A percentile compares a stretch with the other conserved stretches of the same genome.
Conservation (phyloP, 2,797 vertebrate species). For the Helarctos malayanus region DNA sequence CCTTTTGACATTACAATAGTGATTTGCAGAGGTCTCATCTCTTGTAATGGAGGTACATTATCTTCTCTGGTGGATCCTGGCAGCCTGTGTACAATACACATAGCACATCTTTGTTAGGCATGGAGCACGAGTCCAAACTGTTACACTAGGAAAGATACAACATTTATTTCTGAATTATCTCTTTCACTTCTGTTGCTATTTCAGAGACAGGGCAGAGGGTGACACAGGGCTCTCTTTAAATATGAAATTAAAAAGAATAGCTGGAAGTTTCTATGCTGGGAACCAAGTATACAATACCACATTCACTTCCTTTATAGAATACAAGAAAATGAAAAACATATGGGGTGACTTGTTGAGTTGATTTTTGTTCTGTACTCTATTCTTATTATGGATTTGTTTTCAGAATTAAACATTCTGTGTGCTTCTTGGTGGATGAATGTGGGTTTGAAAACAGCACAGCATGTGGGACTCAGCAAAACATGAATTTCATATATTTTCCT, state of each 20-base stretch:
- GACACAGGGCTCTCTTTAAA: constrained; percentile 60
- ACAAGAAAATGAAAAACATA: constrained; percentile 89
- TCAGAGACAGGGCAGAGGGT: background rate
- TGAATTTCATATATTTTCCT: constrained; percentile 90
- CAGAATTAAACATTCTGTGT: constrained; percentile 81
- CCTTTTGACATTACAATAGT: background rate
- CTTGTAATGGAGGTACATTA: background rate
- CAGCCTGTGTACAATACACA: background rate
- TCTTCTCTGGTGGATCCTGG: background rate
- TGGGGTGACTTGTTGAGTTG: constrained; percentile 88
- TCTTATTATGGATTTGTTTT: constrained; percentile 88
- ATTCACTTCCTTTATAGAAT: constrained; percentile 87
- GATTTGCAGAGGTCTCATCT: background rate
- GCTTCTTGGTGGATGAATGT: constrained; percentile 88
- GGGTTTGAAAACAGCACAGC: constrained; percentile 88
- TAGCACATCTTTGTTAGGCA: background rate
- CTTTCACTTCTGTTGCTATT: constrained; percentile 27
- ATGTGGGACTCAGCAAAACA: constrained; percentile 90
- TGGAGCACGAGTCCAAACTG: background rate
- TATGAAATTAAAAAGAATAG: constrained; percentile 75
- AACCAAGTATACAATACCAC: constrained; percentile 83
- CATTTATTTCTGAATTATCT: background rate
- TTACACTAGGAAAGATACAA: background rate
- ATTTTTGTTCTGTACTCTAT: constrained; percentile 86
- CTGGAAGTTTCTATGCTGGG: constrained; percentile 75